A percentile compares a stretch with the other conserved stretches of the same genome.
Evolutionary conservation across 1,140 invertebrate genomes (phyloP).

Genomic region (Zaprionus tsacasi): DNA sequence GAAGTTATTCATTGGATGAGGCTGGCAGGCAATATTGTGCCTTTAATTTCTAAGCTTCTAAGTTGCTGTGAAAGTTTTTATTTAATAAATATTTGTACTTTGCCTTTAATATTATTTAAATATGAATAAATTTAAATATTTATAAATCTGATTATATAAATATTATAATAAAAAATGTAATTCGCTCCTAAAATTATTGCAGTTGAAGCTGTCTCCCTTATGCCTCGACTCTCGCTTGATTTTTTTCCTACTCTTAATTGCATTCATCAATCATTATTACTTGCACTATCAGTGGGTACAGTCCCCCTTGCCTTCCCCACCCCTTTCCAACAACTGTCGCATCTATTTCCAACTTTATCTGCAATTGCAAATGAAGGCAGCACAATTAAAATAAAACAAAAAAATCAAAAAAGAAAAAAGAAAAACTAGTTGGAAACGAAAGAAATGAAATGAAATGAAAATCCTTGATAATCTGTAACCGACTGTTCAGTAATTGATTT

Average conservation of each 20-base stretch:
- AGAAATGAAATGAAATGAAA: slow-evolving; percentile 46
- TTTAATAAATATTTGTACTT: too few species aligned
- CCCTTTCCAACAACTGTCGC: slow-evolving; percentile 28
- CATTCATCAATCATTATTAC: slow-evolving; percentile 72
- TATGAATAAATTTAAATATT: too few species aligned
- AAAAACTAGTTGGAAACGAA: slow-evolving; percentile 10
- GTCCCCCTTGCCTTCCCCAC: not conserved
- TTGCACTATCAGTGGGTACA: slow-evolving; percentile 19
- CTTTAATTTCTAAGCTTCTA: too few species aligned
- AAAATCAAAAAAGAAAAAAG: slow-evolving; percentile 15
- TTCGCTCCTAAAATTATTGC: not conserved
- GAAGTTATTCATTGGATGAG: not conserved
- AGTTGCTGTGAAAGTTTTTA: too few species aligned
- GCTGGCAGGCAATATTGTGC: too few species aligned
- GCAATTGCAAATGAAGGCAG: slow-evolving; percentile 40
- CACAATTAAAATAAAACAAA: slow-evolving; percentile 32
- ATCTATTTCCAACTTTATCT: slow-evolving; percentile 39
- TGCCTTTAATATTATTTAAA: too few species aligned
- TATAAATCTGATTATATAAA: too few species aligned
- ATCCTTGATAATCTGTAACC: slow-evolving; percentile 58
- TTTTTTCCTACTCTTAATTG: slow-evolving; percentile 50
- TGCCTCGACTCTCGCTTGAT: not conserved
- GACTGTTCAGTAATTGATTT: slow-evolving; percentile 72
- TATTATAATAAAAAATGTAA: too few species aligned
- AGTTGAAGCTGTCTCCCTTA: not conserved